A percentile compares a stretch with the other conserved stretches of the same genome.
These are phyloP conservation scores for Gnathonemus longibarbis DNA, from an alignment of 2,113 vertebrate genomes.

Conservation along the genomic window DNA sequence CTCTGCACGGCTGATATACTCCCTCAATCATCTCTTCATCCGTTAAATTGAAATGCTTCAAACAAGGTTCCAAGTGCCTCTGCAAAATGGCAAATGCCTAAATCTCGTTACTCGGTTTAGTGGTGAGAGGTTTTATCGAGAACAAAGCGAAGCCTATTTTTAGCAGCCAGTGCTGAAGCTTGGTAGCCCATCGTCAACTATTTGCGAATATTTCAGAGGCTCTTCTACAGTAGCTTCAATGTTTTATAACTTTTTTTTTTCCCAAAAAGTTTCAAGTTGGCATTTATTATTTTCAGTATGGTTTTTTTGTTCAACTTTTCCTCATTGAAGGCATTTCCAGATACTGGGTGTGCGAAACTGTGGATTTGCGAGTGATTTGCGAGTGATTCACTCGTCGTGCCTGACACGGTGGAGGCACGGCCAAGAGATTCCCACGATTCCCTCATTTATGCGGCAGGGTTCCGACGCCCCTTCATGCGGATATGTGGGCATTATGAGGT, in stretches of 20 bases:
- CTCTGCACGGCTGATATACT: background rate
- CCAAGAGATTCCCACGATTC: background rate
- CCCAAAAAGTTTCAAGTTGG: background rate
- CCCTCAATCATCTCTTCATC: background rate
- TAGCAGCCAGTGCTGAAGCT: background rate
- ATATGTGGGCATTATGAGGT: background rate
- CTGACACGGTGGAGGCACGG: background rate
- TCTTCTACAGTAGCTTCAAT: background rate
- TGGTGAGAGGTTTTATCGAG: background rate
- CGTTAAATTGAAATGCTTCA: background rate
- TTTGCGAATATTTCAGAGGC: background rate
- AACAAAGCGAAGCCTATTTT: background rate
- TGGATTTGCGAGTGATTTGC: background rate
- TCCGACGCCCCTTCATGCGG: background rate
- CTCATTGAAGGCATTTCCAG: background rate
- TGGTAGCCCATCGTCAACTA: background rate
- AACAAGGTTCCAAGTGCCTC: background rate
- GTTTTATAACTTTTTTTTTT: background rate
- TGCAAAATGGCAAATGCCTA: background rate
- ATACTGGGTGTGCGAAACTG: background rate
- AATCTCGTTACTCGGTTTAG: background rate
- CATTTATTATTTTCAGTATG: background rate
- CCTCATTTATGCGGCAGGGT: background rate
- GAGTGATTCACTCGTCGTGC: background rate
- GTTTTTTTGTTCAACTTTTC: background rate